phyloP scores from a whole-genome alignment of 2,113 vertebrate genomes.

The Fukomys damarensis region DNA sequence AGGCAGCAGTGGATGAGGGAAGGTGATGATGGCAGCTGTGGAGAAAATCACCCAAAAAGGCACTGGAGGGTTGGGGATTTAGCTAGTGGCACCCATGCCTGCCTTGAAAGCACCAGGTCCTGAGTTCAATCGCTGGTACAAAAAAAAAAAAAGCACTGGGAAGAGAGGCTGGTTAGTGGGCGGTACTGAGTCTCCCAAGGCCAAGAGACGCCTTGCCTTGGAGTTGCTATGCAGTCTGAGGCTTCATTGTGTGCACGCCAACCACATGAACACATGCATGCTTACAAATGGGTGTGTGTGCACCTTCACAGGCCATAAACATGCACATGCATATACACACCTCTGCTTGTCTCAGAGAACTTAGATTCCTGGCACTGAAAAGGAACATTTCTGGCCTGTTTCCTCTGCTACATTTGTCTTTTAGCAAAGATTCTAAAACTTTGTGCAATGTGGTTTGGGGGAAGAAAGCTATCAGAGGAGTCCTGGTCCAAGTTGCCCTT shows the following conservation, averaged over 20 bases:
- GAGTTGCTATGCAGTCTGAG: not conserved
- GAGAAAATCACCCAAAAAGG: not conserved
- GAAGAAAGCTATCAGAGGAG: rapidly evolving
- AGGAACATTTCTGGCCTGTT: not conserved
- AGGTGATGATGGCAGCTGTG: too few relatives aligned
- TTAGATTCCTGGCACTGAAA: rapidly evolving
- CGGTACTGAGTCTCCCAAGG: not conserved
- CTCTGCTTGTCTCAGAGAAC: not conserved
- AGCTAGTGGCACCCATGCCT: too few relatives aligned
- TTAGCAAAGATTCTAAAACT: not conserved
- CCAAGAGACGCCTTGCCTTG: rapidly evolving
- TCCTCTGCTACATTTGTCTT: too few relatives aligned
- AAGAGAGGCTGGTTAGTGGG: rapidly evolving
- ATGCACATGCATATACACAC: too few relatives aligned
- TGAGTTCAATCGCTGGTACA: too few relatives aligned
- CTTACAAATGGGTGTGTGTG: not conserved
- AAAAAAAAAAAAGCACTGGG: rapidly evolving
- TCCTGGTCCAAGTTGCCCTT: rapidly evolving
- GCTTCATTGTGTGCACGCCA: rapidly evolving
- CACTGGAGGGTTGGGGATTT: too few relatives aligned
- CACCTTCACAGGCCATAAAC: not conserved
- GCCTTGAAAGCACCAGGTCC: too few relatives aligned
- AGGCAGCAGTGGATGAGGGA: rapidly evolving
- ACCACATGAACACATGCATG: rapidly evolving
- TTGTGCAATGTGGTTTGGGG: too few relatives aligned